Conservation (phyloP, 2,888 invertebrate genomes). For the Agrochola lychnidis region DNA sequence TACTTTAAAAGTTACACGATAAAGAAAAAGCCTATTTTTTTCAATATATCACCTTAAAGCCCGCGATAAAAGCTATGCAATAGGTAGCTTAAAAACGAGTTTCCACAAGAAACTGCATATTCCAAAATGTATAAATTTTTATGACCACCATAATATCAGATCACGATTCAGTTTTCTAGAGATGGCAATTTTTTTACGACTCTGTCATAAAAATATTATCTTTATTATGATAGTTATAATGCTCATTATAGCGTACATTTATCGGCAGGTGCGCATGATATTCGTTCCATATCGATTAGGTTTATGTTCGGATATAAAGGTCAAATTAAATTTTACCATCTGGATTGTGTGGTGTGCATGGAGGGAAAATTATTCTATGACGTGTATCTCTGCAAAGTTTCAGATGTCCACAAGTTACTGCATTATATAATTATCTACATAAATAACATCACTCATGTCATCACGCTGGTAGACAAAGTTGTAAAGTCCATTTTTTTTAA, state of each 20-base stretch:
- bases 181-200: slow-evolving; percentile 49
- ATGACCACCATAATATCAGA: slow-evolving; percentile 17
- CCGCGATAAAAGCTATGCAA: no score
- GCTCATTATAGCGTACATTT: slow-evolving; percentile 40
- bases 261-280: slow-evolving; percentile 31
- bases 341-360: background rate
- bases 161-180: slow-evolving; percentile 35
- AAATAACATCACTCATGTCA: no score
- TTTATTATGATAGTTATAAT: slow-evolving; percentile 37
- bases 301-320: slow-evolving; percentile 34
- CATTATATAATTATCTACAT: no score
- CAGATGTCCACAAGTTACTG: background rate
- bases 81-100: no score
- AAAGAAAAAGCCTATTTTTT: no score
- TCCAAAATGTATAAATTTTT: slow-evolving; percentile 18
- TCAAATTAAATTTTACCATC: slow-evolving; percentile 9
- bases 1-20: no score
- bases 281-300: slow-evolving; percentile 29
- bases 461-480: no score
- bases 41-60: no score
- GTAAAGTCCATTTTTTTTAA: no score
- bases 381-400: background rate
- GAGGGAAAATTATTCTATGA: background rate
- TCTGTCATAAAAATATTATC: slow-evolving; percentile 46
- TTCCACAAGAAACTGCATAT: background rate